Evolutionary conservation across 1,140 invertebrate species (phyloP), one percentile per base, ranked within the genome.

Genomic region (Cherax destructor): DNA sequence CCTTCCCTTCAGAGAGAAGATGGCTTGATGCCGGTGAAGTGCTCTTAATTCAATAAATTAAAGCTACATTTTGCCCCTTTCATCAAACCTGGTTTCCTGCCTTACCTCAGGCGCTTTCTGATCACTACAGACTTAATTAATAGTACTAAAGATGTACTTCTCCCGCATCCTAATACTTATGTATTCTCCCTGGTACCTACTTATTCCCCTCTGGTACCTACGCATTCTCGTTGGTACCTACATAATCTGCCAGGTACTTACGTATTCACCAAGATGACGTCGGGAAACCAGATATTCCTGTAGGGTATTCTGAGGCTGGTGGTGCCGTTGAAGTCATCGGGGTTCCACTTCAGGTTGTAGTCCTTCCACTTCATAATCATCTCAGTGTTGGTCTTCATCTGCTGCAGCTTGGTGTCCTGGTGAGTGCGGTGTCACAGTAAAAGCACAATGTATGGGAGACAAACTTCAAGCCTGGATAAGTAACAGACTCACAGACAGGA

Each of bases 201-300:
- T 65, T 13, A 10, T 16, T 65, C 61, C 61, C 16, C 61, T 65
- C 61, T 16, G 3, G 6, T 7, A 10, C 16, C 56, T 16, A 16
- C 18, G 11, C 9, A 65, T 21, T 13, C 18, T 65, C 61, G 52
- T 13, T 56, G 3, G 52, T 56, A 56, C 52, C 11, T 18, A 18
- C 4, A 3, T 65, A 10, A 16, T 16, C 10, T 16, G 13, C 56
- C 16, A 65, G 61, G 41, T 3, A 90, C 88, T 50, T 65, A 90
- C 88, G 88, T 90, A 41, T 90, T 90, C 30, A 52, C 13, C 52
- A 84, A 50, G 24, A 90, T 83, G 49, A 90, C 61, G 80, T 90
- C 88, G 4, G 88, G 88, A 69, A 56, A 84, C 88, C 88, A 90
- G 59, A 90, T 84, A 4, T 77, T 69, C 5, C 59, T 10, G 50